Base-by-base conservation (phyloP, 1,140 invertebrate species). In the Ditylenchus dipsaci region DNA sequence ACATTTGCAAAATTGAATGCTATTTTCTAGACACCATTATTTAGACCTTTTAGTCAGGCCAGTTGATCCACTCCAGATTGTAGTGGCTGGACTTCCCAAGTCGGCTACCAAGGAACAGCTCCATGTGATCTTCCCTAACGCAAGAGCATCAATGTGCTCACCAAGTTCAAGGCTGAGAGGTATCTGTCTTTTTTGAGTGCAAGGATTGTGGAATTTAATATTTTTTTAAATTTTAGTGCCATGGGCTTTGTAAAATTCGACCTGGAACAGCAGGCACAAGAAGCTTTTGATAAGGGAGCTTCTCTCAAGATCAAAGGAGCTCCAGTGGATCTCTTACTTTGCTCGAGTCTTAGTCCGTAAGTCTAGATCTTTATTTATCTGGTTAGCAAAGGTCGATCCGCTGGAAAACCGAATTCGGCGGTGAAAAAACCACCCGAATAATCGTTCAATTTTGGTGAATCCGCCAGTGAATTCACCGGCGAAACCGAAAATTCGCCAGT, bases 271-370 rank as follows among this genome's bases (percentile, higher is more conserved):
- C 23, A 65, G 7, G 63, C 63, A 29, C n/a, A 29, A 29, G 42
- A 49, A 21, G 63, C 63, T 19, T 65, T 65, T 29, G 57, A 65
- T n/a, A 74, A 65, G 42, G 63, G 63, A 3, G 61, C 42, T 29
- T 65, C 63, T 19, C 57, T 65, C 19, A 65, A 65, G 33, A n/a
- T 65, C 7, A 38, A 27, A 26, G 29, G 42, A 49, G 17, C 19
- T 7, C 63, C 63, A 27, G 63, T 65, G n/a, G 63, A 65, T 29
- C 63, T 65, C 5, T n/a, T 65, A 29, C 42, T 65, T 29, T 38
- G 63, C 38, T 56, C 63, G 63, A 8, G 42, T 65, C 19, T 27
- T 27, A 29, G 29, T 61, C 29, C 38, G 59, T 61, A 43, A 43
- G 29, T 61, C 13, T 61, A 3, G 3, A 61, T 38, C 11, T 38